These are phyloP conservation scores for Rhinella marina DNA, from an alignment of 2,797 vertebrate genomes.

Conservation along the genomic window DNA sequence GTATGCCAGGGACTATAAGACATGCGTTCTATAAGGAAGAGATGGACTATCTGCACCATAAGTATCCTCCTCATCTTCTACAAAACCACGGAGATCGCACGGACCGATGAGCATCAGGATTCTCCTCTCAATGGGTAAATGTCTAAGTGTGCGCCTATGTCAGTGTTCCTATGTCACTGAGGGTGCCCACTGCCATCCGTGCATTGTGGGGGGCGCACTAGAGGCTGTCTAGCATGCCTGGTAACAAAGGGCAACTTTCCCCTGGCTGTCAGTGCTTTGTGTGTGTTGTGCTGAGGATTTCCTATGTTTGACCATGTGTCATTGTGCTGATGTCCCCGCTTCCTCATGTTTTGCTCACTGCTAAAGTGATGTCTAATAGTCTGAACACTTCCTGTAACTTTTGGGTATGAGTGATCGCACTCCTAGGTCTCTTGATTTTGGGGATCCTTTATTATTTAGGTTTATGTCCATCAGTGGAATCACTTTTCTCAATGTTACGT, in stretches of 20 bases:
- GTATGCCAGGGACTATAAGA: slow-evolving; percentile 67
- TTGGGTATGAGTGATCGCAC: not conserved
- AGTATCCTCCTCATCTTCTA: slow-evolving; percentile 87
- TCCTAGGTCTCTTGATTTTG: not conserved
- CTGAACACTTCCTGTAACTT: slow-evolving; percentile 45
- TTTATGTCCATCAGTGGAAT: too few species aligned
- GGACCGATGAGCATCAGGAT: slow-evolving; percentile 82
- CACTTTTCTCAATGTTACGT: too few species aligned
- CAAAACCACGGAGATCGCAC: slow-evolving; percentile 85
- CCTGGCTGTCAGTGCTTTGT: not conserved
- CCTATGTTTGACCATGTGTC: slow-evolving; percentile 7
- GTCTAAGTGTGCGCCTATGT: slow-evolving; percentile 34
- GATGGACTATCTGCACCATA: slow-evolving; percentile 86
- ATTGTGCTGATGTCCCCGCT: not conserved
- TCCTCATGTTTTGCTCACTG: not conserved
- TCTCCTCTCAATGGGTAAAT: slow-evolving; percentile 80
- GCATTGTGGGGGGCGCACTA: not conserved
- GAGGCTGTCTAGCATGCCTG: not conserved
- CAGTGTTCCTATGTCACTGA: not conserved
- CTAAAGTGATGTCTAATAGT: not conserved
- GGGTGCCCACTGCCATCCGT: not conserved
- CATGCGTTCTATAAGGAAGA: slow-evolving; percentile 84
- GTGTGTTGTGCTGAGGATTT: slow-evolving; percentile 21
- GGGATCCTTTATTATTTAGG: not conserved
- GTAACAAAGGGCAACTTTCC: slow-evolving; percentile 26